Conservation (phyloP, 2,888 invertebrate genomes). For the Dromius quadrimaculatus region DNA sequence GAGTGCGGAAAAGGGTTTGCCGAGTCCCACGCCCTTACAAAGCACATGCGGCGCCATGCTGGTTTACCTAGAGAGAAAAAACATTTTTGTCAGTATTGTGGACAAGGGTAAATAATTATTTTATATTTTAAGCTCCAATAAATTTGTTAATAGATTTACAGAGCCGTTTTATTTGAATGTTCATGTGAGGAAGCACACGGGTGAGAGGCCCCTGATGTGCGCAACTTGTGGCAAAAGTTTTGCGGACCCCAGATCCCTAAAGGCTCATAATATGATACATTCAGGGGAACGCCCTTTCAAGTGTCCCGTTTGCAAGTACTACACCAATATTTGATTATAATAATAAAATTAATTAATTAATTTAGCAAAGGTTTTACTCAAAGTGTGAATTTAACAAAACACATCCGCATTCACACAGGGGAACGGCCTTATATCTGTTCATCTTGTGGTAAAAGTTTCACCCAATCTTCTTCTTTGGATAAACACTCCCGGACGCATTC, state of each 20-base stretch:
- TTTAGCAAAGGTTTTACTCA: constrained; percentile 60
- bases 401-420: constrained; percentile 60
- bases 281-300: constrained; percentile 60
- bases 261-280: constrained; percentile 60
- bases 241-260: constrained; percentile 61
- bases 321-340: neutral
- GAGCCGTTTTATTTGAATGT: constrained; percentile 61
- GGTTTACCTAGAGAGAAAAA: constrained; percentile 68
- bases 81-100: constrained; percentile 68
- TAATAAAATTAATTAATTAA: neutral
- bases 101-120: constrained; percentile 59
- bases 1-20: constrained; percentile 69
- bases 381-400: constrained; percentile 60
- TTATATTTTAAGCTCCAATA: neutral
- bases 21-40: constrained; percentile 69
- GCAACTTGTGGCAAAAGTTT: constrained; percentile 60
- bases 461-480: constrained; percentile 59
- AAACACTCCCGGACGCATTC: constrained; percentile 59
- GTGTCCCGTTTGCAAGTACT: constrained; percentile 59
- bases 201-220: constrained; percentile 61
- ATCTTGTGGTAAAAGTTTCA: constrained; percentile 60
- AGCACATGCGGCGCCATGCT: constrained; percentile 70
- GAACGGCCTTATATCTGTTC: constrained; percentile 60
- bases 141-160: constrained; percentile 58
- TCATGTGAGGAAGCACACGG: constrained; percentile 61